A percentile compares a stretch with the other conserved stretches of the same genome.
phyloP scores from a whole-genome alignment of 1,140 invertebrate species.

The Apis cerana region DNA sequence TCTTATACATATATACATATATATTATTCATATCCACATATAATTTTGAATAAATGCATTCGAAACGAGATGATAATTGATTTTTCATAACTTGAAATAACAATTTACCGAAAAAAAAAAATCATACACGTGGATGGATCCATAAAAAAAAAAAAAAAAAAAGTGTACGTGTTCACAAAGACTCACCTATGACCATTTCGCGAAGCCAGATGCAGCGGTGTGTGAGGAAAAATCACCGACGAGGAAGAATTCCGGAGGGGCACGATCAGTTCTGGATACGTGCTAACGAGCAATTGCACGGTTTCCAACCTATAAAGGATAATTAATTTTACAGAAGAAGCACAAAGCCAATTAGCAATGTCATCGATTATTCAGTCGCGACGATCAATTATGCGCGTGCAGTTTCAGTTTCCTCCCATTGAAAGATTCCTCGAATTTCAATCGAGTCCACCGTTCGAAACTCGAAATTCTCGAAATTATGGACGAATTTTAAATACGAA shows the following conservation, averaged over 20 bases:
- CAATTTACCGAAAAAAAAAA: too few relatives aligned
- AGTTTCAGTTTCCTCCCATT: background rate
- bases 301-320: slow-evolving; percentile 88
- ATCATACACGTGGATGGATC: too few relatives aligned
- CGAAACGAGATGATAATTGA: too few relatives aligned
- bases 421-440: background rate
- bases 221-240: slow-evolving; percentile 87
- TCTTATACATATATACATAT: too few relatives aligned
- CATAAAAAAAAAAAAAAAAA: background rate
- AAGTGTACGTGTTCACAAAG: background rate
- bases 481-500: background rate
- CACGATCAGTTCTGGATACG: slow-evolving; percentile 89
- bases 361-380: slow-evolving; percentile 33
- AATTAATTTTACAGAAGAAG: slow-evolving; percentile 40
- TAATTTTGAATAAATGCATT: too few relatives aligned
- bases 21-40: too few relatives aligned
- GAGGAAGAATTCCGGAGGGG: slow-evolving; percentile 84
- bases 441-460: background rate
- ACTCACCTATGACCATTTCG: slow-evolving; percentile 95
- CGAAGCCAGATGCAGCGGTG: slow-evolving; percentile 96
- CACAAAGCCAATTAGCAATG: slow-evolving; percentile 45
- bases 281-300: slow-evolving; percentile 91
- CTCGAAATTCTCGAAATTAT: slow-evolving; percentile 1
- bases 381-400: slow-evolving; percentile 4
- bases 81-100: too few relatives aligned